Percentiles rank a stretch among this genome's conserved stretches.
Conservation (phyloP, 2,888 invertebrate genomes). For the Synergus umbraculus region DNA sequence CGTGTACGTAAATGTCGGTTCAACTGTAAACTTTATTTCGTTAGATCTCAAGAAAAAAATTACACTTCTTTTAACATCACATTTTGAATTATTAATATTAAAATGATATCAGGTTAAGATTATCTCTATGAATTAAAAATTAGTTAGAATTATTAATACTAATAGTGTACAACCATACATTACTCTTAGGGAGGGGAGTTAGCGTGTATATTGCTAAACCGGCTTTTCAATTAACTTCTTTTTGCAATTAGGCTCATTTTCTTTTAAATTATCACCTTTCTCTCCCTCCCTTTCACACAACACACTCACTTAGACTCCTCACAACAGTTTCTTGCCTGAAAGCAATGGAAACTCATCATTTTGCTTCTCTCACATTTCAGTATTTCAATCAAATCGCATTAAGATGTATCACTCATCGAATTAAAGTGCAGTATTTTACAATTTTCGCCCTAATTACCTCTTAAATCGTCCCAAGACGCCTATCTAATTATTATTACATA, state of each 20-base stretch:
- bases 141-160: constrained; percentile 76
- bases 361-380: constrained; percentile 52
- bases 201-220: constrained; percentile 66
- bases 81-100: constrained; percentile 75
- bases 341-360: constrained; percentile 49
- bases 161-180: constrained; percentile 77
- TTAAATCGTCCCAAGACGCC: constrained; percentile 65
- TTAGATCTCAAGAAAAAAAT: constrained; percentile 70
- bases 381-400: constrained; percentile 51
- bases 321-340: constrained; percentile 17
- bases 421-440: constrained; percentile 71
- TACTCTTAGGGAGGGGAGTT: constrained; percentile 65
- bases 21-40: constrained; percentile 73
- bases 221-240: constrained; percentile 68
- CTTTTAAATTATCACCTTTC: constrained; percentile 25
- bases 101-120: constrained; percentile 75
- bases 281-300: constrained; percentile 45
- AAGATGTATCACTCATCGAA: constrained; percentile 65
- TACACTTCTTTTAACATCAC: constrained; percentile 74
- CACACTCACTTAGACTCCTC: constrained; percentile 49
- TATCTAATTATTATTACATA: constrained; percentile 70
- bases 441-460: constrained; percentile 65
- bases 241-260: constrained; percentile 46
- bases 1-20: constrained; percentile 62
- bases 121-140: constrained; percentile 74